Evolutionary conservation across 2,113 vertebrate species (phyloP), one percentile per base, ranked within the genome.

Genomic region (Sylvietta virens): DNA sequence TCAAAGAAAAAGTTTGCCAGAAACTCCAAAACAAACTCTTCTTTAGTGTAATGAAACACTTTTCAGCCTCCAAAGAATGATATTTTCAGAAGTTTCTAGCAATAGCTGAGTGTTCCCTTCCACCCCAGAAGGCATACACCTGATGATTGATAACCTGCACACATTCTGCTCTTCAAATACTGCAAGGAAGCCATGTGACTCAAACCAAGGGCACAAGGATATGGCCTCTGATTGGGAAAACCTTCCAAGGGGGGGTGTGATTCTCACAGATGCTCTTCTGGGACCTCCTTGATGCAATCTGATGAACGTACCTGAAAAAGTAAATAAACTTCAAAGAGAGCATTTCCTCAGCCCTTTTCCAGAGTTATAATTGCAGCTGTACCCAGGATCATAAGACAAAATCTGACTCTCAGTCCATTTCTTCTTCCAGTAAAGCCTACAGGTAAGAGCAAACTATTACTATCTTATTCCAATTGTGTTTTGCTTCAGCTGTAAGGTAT

Each of bases 251-350:
- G 14, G 39, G 50, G 39, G 77, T 90, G 94, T 88, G 79, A 95
- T 77, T 74, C 81, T 96, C 74, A 88, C 85, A 95, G 7, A 27
- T 92, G 79, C 65, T 86, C 88, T 88, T 67, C 88, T 93, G 24
- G 53, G 57, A 91, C 56, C 67, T 86, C 54, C 35, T 76, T 89
- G 81, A 74, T 95, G 89, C 87, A 94, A 88, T 91, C 82, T 31
- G 18, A 56, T 72, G 79, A 86, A 66, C 2, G 13, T 86, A 96
- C 69, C 69, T 95, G 89, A 84, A 31, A 77, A 84, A 54, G 69
- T 56, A 85, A 94, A 91, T 54, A 92, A 92, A 83, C 81, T 71
- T 30, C 28, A 77, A 85, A 80, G 71, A 69, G 51, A 84, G 42
- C 15, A 56, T 16, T 88, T 96, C 81, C 74, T 77, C 66, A 73